Percentiles rank a stretch among this genome's conserved stretches.
Conservation (phyloP, 2,113 vertebrate species). For the Tylochromis polylepis region DNA sequence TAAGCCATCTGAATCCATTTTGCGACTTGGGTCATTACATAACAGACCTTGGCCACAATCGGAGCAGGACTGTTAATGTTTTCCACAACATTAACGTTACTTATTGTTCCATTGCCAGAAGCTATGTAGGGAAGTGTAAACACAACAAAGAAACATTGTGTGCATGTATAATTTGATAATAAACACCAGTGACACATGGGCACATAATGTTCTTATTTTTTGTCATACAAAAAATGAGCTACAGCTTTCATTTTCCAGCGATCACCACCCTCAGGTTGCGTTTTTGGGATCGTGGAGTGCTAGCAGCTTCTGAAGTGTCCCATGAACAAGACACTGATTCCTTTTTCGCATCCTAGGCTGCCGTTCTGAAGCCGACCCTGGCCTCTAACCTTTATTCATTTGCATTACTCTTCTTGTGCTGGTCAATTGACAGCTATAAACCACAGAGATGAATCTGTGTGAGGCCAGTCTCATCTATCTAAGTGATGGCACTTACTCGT, state of each 20-base stretch:
- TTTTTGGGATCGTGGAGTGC: not conserved
- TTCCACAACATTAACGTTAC: not conserved
- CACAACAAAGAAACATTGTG: accelerated
- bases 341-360: not conserved
- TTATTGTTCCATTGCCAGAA: not conserved
- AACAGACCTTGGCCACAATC: not conserved
- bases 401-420: not conserved
- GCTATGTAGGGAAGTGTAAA: accelerated
- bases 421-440: constrained; percentile 6
- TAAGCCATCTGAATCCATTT: not conserved
- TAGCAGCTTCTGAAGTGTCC: not conserved
- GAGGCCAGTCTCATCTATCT: not conserved
- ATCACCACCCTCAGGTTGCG: not conserved
- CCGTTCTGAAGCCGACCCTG: not conserved
- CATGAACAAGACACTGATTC: not conserved
- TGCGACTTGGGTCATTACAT: not conserved
- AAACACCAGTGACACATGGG: accelerated
- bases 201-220: not conserved
- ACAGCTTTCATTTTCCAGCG: not conserved
- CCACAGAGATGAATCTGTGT: not conserved
- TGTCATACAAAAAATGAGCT: not conserved
- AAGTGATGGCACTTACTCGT: not conserved
- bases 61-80: not conserved
- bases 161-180: not conserved
- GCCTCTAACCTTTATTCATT: constrained; percentile 14